Conservation (phyloP, 2,888 invertebrate genomes). For the Chrysolina oricalcia region DNA sequence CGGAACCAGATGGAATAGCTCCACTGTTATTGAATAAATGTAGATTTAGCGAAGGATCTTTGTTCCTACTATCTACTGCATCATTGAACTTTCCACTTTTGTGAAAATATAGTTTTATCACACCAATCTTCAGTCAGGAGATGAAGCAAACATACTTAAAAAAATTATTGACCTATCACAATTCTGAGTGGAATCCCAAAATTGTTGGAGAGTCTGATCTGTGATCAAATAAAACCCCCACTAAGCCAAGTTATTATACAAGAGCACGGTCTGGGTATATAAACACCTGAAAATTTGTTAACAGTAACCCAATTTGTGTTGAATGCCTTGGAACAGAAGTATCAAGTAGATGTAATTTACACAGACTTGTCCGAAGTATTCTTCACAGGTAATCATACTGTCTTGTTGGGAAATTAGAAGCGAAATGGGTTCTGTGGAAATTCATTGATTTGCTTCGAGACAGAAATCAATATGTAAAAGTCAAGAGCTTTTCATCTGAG, state of each 20-base stretch:
- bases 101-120: too few relatives aligned
- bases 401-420: neutral
- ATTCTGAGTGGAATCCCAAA: constrained; percentile 15
- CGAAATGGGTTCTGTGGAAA: constrained; percentile 1
- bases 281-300: constrained; percentile 8
- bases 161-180: constrained; percentile 15
- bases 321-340: constrained; percentile 17
- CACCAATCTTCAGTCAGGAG: neutral
- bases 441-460: neutral
- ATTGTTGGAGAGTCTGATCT: constrained; percentile 19
- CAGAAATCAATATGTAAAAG: constrained; percentile 20
- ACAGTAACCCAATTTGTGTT: constrained; percentile 4
- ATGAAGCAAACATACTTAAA: neutral
- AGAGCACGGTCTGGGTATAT: constrained; percentile 7
- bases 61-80: constrained; percentile 13
- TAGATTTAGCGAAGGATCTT: constrained; percentile 4
- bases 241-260: constrained; percentile 5
- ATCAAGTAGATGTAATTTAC: constrained; percentile 17
- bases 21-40: too few relatives aligned
- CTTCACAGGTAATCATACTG: constrained; percentile 6
- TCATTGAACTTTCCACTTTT: neutral
- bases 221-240: constrained; percentile 18
- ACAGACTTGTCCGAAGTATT: constrained; percentile 1
- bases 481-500: constrained; percentile 12
- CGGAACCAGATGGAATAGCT: too few relatives aligned